A percentile compares a stretch with the other conserved stretches of the same genome.
phyloP scores from a whole-genome alignment of 2,113 vertebrate species.

The Tragelaphus scriptus region DNA sequence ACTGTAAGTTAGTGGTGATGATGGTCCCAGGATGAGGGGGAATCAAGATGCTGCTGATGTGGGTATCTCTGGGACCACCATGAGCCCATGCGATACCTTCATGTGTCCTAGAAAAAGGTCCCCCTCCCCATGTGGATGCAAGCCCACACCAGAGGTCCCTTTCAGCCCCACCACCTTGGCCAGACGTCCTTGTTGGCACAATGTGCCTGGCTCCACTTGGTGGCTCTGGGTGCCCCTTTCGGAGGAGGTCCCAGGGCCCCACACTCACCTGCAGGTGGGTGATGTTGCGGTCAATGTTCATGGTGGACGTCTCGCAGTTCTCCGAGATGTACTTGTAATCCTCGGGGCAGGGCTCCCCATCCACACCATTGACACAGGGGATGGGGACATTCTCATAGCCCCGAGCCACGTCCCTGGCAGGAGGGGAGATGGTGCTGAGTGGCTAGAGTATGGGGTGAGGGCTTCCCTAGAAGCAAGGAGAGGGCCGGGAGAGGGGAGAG shows the following conservation, averaged over 20 bases:
- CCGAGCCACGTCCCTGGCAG: conserved; percentile 88
- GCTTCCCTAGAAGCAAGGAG: neutral
- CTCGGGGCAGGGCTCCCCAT: conserved; percentile 89
- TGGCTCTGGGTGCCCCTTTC: neutral
- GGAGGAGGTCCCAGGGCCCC: neutral
- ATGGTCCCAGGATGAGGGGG: neutral
- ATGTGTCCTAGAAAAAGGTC: neutral
- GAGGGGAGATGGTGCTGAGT: neutral
- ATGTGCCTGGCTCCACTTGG: neutral
- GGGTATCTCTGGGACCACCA: neutral
- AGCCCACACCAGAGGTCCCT: neutral
- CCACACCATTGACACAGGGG: conserved; percentile 92
- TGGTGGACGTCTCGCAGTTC: conserved; percentile 94
- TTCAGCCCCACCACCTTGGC: too few relatives aligned
- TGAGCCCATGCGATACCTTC: neutral
- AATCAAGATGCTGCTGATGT: neutral
- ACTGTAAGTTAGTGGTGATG: neutral
- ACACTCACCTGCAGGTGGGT: conserved; percentile 89
- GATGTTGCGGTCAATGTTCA: conserved; percentile 96
- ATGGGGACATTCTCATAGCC: conserved; percentile 94
- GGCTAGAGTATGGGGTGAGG: too few relatives aligned
- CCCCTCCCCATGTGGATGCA: fast-evolving
- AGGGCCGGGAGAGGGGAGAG: neutral
- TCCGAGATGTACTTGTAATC: conserved; percentile 95
- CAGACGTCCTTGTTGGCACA: neutral